These are phyloP conservation scores for Drosophila testacea DNA, from an alignment of 2,888 invertebrate genomes.

Conservation along the genomic window DNA sequence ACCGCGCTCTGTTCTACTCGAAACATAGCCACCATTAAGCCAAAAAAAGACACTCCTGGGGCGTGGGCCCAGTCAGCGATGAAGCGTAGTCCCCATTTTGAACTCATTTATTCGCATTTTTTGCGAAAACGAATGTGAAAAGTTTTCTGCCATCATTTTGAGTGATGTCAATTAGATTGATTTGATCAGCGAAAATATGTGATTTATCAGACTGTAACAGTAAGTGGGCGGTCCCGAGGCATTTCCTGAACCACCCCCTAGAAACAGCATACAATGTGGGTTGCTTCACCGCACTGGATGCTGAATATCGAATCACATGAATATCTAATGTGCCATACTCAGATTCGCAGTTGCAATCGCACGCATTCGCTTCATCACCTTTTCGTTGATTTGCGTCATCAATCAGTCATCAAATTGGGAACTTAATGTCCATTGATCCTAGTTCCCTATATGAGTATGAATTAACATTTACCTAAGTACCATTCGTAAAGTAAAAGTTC, in stretches of 20 bases:
- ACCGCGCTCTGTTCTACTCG: constrained; percentile 41
- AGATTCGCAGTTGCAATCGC: constrained; percentile 14
- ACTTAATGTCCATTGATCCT: constrained; percentile 33
- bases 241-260: constrained; percentile 28
- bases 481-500: background rate
- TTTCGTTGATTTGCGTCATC: constrained; percentile 66
- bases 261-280: constrained; percentile 9
- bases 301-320: constrained; percentile 70
- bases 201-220: constrained; percentile 82
- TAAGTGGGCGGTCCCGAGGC: constrained; percentile 69
- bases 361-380: constrained; percentile 64
- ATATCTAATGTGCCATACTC: constrained; percentile 71
- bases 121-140: constrained; percentile 73
- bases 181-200: constrained; percentile 85
- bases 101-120: constrained; percentile 79
- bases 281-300: constrained; percentile 15
- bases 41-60: constrained; percentile 50
- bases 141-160: constrained; percentile 84
- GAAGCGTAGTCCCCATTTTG: constrained; percentile 57
- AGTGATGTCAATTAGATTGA: constrained; percentile 85
- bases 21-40: constrained; percentile 78
- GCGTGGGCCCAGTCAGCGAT: constrained; percentile 32
- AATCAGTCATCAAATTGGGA: constrained; percentile 79
- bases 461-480: constrained; percentile 13
- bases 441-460: constrained; percentile 4